These are phyloP conservation scores for Lysandra bellargus DNA, from an alignment of 2,888 invertebrate genomes.

Conservation along the genomic window DNA sequence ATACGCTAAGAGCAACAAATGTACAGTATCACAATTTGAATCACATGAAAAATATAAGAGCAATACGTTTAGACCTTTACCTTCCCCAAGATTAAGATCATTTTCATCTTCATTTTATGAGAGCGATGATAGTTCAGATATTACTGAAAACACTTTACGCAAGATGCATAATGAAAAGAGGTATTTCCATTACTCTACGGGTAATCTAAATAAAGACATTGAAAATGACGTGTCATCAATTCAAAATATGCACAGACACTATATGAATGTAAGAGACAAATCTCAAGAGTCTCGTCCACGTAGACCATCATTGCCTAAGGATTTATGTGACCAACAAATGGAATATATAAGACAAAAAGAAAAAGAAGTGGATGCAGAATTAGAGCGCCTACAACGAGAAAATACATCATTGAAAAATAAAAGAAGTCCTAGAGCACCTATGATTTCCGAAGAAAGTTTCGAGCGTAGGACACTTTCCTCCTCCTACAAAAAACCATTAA, in stretches of 20 bases:
- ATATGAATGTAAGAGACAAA: conserved; percentile 52
- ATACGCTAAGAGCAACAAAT: not conserved
- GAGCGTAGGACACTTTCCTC: conserved; percentile 50
- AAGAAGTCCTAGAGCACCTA: conserved; percentile 64
- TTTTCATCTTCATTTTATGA: conserved; percentile 65
- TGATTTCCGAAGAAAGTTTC: conserved; percentile 59
- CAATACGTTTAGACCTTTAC: conserved; percentile 59
- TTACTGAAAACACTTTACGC: conserved; percentile 62
- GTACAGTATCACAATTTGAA: not conserved
- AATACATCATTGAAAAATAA: conserved; percentile 53
- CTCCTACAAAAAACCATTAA: conserved; percentile 58
- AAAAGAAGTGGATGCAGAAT: conserved; percentile 83
- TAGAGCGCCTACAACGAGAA: conserved; percentile 82
- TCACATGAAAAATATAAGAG: conserved; percentile 31
- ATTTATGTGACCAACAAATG: conserved; percentile 83
- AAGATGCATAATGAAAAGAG: conserved; percentile 66
- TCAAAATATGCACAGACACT: conserved; percentile 72
- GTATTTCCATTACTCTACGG: conserved; percentile 71
- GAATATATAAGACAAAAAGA: conserved; percentile 85
- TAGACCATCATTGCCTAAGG: conserved; percentile 83
- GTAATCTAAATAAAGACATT: conserved; percentile 71
- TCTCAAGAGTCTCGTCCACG: conserved; percentile 53
- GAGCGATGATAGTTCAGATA: conserved; percentile 71
- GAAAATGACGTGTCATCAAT: conserved; percentile 72
- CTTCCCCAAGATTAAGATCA: conserved; percentile 67